Conservation (phyloP, 2,888 invertebrate species). For the Eristalis pertinax region DNA sequence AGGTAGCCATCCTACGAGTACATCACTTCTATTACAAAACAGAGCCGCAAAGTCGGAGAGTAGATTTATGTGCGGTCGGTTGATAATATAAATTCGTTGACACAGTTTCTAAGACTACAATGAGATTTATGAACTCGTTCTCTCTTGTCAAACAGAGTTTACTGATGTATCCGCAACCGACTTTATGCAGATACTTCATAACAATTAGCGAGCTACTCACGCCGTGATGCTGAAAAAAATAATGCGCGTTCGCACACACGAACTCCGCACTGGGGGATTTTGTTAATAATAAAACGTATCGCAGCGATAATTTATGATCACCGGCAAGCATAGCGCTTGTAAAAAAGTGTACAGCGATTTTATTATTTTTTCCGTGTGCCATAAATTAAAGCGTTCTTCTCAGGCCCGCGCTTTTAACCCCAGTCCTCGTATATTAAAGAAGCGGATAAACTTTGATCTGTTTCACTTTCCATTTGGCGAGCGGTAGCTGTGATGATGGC, state of each 20-base stretch:
- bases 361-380: constrained; percentile 64
- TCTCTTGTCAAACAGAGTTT: constrained; percentile 34
- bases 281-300: constrained; percentile 60
- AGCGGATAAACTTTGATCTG: constrained; percentile 52
- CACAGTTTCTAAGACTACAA: background rate
- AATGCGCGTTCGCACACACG: constrained; percentile 9
- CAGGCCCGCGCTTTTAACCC: constrained; percentile 46
- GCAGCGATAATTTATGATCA: constrained; percentile 60
- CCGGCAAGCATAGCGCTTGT: constrained; percentile 21
- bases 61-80: background rate
- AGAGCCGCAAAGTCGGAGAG: background rate
- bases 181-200: constrained; percentile 5
- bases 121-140: background rate
- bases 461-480: constrained; percentile 51
- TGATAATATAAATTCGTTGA: background rate
- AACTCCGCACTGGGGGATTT: constrained; percentile 21
- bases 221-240: constrained; percentile 35
- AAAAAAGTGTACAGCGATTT: constrained; percentile 57
- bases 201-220: constrained; percentile 45
- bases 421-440: constrained; percentile 28
- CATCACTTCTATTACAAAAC: background rate
- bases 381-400: constrained; percentile 58
- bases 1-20: too few species aligned
- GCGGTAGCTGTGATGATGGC: constrained; percentile 36
- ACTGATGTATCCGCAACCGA: background rate